Base-by-base conservation (phyloP, 2,888 invertebrate genomes). In the Hyles lineata region DNA sequence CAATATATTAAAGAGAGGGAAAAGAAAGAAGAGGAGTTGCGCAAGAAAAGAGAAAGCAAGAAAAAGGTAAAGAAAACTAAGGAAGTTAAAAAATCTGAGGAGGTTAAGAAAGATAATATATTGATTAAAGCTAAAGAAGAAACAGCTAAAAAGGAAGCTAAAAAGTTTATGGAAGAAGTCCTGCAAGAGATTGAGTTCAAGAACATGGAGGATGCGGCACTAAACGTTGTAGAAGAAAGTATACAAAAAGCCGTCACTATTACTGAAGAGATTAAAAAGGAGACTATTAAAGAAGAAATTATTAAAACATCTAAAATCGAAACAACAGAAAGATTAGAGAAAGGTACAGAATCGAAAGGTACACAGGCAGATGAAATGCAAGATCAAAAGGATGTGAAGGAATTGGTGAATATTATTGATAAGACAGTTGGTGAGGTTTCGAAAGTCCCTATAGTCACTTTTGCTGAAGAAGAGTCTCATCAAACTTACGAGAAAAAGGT, bases 231-330 rank as follows among this genome's bases (percentile, higher is more conserved):
- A 0, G 88, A 90, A 70, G 89, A 92, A 58, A 95, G 89, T 70
- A 88, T 94, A 52, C 85, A 89, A 74, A 88, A 86, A 79, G 92
- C 93, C 67, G 77, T 92, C 0, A 85, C 87, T 2, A 87, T 92
- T 0, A 86, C 92, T 21, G 85, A 89, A 76, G 87, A 92, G 73
- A 88, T 92, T 25, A 87, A 90, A 72, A 86, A 89, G 17, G 63
- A 63, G 43, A 23, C 23, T 50, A 15, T 43, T 6, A 43, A 67
- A 4, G 79, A 76, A 63, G 77, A 78, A 29, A 71, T 70, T 55
- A 75, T 81, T 75, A 79, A 83, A 75, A 76, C 80, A 15, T 75
- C 80, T 50, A 81, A 82, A 50, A 73, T 80, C 15, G 77, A 75
- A 43, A 35, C 35, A 35, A 43, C 43, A 9, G 73, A 78, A 25